Conservation (phyloP, 2,888 invertebrate species). For the Lordiphosa fenestrarum region DNA sequence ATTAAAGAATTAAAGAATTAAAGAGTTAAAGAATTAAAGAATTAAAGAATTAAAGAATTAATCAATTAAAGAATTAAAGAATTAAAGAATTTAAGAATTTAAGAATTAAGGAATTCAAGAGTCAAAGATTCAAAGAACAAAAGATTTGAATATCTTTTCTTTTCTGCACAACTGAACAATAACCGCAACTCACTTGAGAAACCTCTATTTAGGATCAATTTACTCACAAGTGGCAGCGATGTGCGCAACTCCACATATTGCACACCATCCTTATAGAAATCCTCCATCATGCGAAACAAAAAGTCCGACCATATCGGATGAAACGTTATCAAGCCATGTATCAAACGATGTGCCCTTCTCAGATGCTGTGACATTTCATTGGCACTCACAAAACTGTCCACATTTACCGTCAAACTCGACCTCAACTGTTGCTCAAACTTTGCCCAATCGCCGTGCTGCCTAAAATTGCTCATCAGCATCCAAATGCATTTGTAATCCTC, state of each 20-base stretch:
- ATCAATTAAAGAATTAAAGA: too few species aligned
- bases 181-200: too few species aligned
- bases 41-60: too few species aligned
- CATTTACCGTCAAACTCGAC: conserved; percentile 19
- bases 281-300: conserved; percentile 83
- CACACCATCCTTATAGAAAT: conserved; percentile 84
- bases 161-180: too few species aligned
- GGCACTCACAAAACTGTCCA: conserved; percentile 80
- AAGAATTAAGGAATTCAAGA: too few species aligned
- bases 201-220: too few species aligned
- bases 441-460: conserved; percentile 10
- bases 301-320: conserved; percentile 84
- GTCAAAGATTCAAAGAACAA: too few species aligned
- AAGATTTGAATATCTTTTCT: too few species aligned
- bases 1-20: too few species aligned
- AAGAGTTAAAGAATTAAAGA: too few species aligned
- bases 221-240: conserved; percentile 81
- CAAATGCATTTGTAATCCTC: conserved; percentile 52
- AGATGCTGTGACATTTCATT: conserved; percentile 83
- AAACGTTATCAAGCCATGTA: conserved; percentile 82
- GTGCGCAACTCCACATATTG: conserved; percentile 86
- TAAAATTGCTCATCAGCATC: conserved; percentile 47
- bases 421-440: conserved; percentile 79
- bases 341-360: conserved; percentile 81
- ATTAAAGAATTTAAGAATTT: too few species aligned